Evolutionary conservation across 2,888 invertebrate species (phyloP).

Genomic region (Cantharis lateralis): DNA sequence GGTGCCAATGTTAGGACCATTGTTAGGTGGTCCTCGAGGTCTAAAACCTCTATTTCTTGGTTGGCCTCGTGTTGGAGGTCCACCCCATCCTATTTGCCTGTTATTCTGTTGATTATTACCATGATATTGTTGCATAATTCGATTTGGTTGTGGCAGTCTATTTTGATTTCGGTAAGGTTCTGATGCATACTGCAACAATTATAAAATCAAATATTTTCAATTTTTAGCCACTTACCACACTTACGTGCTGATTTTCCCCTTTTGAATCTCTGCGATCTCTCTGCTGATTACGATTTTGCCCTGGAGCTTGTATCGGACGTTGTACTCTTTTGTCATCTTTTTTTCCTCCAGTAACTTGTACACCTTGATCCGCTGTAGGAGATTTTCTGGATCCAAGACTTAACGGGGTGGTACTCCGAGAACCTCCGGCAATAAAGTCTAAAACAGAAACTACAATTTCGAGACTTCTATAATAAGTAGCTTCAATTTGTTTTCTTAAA

Average conservation of each 20-base stretch:
- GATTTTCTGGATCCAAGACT: conserved; percentile 76
- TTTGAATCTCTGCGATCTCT: conserved; percentile 47
- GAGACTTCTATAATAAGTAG: conserved; percentile 35
- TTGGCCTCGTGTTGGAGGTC: conserved; percentile 39
- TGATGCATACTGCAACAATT: neutral
- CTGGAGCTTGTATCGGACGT: conserved; percentile 49
- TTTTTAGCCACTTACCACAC: neutral
- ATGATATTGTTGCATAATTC: conserved; percentile 39
- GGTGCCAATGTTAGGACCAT: neutral
- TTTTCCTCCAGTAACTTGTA: conserved; percentile 64
- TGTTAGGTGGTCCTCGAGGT: neutral
- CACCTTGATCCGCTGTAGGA: conserved; percentile 83
- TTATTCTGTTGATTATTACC: conserved; percentile 43
- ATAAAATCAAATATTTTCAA: neutral
- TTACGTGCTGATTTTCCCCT: conserved; percentile 9
- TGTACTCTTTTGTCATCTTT: conserved; percentile 51
- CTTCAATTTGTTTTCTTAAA: neutral
- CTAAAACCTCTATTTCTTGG: conserved; percentile 1
- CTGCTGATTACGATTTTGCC: conserved; percentile 46
- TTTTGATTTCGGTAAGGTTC: conserved; percentile 43
- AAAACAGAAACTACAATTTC: conserved; percentile 60
- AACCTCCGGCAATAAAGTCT: conserved; percentile 72
- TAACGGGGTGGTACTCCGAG: conserved; percentile 82
- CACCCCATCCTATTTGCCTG: conserved; percentile 50
- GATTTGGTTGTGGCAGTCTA: conserved; percentile 41